phyloP scores from a whole-genome alignment of 2,888 invertebrate species.

The Noctua janthina region DNA sequence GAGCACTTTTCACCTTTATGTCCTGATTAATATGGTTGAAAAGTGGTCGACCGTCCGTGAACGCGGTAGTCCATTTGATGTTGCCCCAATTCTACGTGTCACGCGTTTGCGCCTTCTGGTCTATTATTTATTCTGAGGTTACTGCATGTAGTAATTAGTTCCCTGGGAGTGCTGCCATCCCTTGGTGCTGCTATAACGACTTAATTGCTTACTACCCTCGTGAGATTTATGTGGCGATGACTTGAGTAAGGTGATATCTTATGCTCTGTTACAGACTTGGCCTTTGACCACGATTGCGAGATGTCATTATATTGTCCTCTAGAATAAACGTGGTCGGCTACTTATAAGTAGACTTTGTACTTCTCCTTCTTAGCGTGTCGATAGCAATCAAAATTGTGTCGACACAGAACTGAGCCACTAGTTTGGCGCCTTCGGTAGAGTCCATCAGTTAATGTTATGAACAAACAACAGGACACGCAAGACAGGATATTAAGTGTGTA shows the following conservation, averaged over 20 bases:
- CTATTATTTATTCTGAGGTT: constrained; percentile 7
- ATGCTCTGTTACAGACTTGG: background rate
- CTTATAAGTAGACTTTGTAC: background rate
- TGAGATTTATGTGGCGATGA: constrained; percentile 27
- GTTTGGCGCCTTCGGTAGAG: no score
- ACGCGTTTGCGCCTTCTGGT: constrained; percentile 18
- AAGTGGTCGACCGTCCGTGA: no score
- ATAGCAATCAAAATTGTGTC: no score
- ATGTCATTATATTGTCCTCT: background rate
- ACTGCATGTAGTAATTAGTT: constrained; percentile 53
- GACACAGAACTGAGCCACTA: no score
- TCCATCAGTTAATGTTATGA: no score
- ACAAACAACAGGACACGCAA: no score
- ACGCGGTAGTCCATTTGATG: background rate
- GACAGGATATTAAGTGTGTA: no score
- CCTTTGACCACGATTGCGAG: no score
- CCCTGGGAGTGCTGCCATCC: constrained; percentile 11
- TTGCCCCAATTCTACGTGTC: background rate
- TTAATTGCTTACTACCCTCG: constrained; percentile 45
- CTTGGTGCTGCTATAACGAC: constrained; percentile 44
- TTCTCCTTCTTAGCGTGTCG: no score
- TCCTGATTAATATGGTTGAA: no score
- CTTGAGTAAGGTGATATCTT: constrained; percentile 27
- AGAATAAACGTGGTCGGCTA: background rate
- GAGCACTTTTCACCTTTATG: background rate